Conservation (phyloP, 2,888 invertebrate species). For the Tetropium fuscum region DNA sequence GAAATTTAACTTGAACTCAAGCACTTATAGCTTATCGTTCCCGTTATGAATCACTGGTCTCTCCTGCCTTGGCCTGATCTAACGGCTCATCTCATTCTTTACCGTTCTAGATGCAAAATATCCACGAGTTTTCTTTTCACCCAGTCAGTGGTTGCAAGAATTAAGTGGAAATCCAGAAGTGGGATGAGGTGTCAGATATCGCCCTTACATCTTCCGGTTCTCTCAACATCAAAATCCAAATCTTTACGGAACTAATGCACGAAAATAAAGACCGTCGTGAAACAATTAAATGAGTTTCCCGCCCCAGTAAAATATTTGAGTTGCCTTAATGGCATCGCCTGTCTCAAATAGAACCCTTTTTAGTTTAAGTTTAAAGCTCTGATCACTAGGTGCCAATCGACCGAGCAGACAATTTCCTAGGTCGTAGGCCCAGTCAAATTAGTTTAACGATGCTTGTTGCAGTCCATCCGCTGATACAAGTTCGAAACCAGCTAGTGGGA, state of each 20-base stretch:
- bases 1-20: slow-evolving; percentile 52
- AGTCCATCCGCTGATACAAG: slow-evolving; percentile 95
- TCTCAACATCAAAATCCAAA: neutral
- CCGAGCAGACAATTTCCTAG: too few relatives aligned
- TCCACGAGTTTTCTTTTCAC: slow-evolving; percentile 37
- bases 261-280: neutral
- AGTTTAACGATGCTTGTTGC: slow-evolving; percentile 59
- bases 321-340: too few relatives aligned
- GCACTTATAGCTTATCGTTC: slow-evolving; percentile 53
- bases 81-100: slow-evolving; percentile 37
- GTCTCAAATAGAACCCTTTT: too few relatives aligned
- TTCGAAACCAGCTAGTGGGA: slow-evolving; percentile 92
- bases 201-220: slow-evolving; percentile 23
- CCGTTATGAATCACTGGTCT: slow-evolving; percentile 54
- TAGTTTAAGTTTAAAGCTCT: too few relatives aligned
- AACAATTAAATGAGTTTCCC: neutral
- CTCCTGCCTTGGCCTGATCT: slow-evolving; percentile 30
- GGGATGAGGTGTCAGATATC: slow-evolving; percentile 32
- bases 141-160: slow-evolving; percentile 35
- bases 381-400: too few relatives aligned
- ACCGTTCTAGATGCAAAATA: slow-evolving; percentile 38
- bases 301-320: too few relatives aligned
- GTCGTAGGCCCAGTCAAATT: too few relatives aligned
- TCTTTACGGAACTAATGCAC: neutral
- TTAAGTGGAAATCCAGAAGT: slow-evolving; percentile 39